Evolutionary conservation across 2,113 vertebrate genomes (phyloP), one percentile per base, ranked within the genome.

Genomic region (Neolamprologus sp.): DNA sequence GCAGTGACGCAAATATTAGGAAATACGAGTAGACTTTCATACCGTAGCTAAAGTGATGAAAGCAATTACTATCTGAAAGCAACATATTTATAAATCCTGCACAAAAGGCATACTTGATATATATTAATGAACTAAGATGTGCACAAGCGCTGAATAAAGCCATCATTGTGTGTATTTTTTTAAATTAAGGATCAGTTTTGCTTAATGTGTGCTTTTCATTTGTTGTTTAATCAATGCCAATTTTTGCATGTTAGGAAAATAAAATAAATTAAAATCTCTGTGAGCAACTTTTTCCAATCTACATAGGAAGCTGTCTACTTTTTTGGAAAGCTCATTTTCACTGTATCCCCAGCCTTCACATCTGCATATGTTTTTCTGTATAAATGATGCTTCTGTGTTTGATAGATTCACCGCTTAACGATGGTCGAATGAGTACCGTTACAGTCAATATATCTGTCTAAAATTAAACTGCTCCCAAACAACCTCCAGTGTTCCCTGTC

Each of bases 381-480:
- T 33, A 42, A 82, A 19, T 78, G 26, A 78, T 51, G 73, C 17
- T n/a, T 78, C 26, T 4, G 17, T 33, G 45, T 71, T 65, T 88
- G 26, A 88, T 53, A 63, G 35, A 73, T 21, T 58, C 31, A 28
- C 53, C 28, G 3, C 23, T 5, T 49, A 87, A 81, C 7, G 14
- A 45, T 17, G 37, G 55, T 4, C 7, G 16, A 82, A 42, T 73
- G 16, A 58, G 86, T 31, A 55, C 68, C 47, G 14, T 49, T 49
- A 14, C 9, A 65, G 4, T 81, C 40, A 63, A 3, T 84, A 37
- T 81, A 89, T 75, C 45, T 90, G 85, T 87, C 54, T 87, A 68
- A 89, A 83, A 91, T 87, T 87, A 89, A 91, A 90, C 58, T 40
- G 54, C 58, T 86, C 12, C 17, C 55, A 85, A 92, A 89, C 58